A percentile compares a stretch with the other conserved stretches of the same genome.
phyloP scores from a whole-genome alignment of 2,888 invertebrate species.

The Germaria angustata region DNA sequence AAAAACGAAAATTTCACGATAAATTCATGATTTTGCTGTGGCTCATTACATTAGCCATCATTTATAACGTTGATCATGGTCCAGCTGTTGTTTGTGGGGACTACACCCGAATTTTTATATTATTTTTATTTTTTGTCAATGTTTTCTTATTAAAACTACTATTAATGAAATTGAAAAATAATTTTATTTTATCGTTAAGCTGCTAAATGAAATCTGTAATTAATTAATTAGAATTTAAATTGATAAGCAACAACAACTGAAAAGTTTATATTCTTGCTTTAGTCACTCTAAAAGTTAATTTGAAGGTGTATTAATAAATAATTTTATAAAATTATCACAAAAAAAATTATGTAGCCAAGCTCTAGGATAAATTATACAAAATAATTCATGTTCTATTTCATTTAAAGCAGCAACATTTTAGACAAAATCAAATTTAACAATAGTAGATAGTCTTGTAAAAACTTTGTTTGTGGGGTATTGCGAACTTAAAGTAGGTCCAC shows the following conservation, averaged over 20 bases:
- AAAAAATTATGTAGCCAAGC: too few species aligned
- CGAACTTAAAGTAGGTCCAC: too few species aligned
- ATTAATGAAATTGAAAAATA: not conserved
- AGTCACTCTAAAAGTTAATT: not conserved
- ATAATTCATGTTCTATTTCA: too few species aligned
- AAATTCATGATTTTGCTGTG: slow-evolving; percentile 26
- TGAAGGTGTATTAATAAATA: not conserved
- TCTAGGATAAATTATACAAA: too few species aligned
- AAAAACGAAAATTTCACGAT: slow-evolving; percentile 34
- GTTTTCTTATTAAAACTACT: slow-evolving; percentile 23
- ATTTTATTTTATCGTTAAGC: slow-evolving; percentile 22
- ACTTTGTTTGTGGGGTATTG: too few species aligned
- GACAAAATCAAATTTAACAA: too few species aligned
- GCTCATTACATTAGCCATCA: slow-evolving; percentile 40
- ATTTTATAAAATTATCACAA: not conserved
- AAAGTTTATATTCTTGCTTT: too few species aligned
- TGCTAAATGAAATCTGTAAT: slow-evolving; percentile 17
- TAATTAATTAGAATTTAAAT: slow-evolving; percentile 26
- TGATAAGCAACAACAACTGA: not conserved
- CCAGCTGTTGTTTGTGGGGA: slow-evolving; percentile 20
- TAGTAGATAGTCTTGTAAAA: too few species aligned
- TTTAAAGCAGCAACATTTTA: too few species aligned
- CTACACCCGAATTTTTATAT: slow-evolving; percentile 31
- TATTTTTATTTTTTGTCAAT: not conserved
- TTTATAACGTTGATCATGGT: slow-evolving; percentile 45